Evolutionary conservation across 2,797 vertebrate genomes (phyloP).

Genomic region (Pantherophis alleghaniensis): DNA sequence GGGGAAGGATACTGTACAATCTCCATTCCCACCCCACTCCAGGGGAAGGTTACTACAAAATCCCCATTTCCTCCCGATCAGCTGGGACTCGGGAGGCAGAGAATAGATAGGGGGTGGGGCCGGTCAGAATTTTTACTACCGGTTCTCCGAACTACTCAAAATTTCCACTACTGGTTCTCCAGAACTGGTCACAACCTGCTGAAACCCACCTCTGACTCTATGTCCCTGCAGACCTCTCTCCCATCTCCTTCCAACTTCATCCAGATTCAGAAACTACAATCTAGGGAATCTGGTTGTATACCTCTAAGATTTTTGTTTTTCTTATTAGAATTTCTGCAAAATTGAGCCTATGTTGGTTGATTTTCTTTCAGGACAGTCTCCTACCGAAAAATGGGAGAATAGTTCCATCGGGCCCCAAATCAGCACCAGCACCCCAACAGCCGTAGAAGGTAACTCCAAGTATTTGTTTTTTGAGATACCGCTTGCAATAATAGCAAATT

Average conservation of each 20-base stretch:
- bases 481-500: neutral
- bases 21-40: too few relatives aligned
- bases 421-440: neutral
- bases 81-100: too few relatives aligned
- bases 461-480: neutral
- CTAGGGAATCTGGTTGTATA: neutral
- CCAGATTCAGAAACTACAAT: neutral
- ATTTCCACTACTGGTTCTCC: too few relatives aligned
- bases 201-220: too few relatives aligned
- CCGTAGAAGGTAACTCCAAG: neutral
- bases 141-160: too few relatives aligned
- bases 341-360: neutral
- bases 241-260: neutral
- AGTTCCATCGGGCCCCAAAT: neutral
- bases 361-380: neutral
- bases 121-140: too few relatives aligned
- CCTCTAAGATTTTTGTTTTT: neutral
- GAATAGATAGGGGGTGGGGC: too few relatives aligned
- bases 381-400: neutral
- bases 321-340: neutral
- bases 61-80: too few relatives aligned
- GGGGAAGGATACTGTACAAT: too few relatives aligned
- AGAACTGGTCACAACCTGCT: too few relatives aligned
- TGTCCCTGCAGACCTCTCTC: neutral
- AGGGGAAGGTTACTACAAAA: too few relatives aligned